Percentiles rank a stretch among this genome's conserved stretches.
These are phyloP conservation scores for Tipula vernalis DNA, from an alignment of 2,888 invertebrate species.

Conservation along the genomic window DNA sequence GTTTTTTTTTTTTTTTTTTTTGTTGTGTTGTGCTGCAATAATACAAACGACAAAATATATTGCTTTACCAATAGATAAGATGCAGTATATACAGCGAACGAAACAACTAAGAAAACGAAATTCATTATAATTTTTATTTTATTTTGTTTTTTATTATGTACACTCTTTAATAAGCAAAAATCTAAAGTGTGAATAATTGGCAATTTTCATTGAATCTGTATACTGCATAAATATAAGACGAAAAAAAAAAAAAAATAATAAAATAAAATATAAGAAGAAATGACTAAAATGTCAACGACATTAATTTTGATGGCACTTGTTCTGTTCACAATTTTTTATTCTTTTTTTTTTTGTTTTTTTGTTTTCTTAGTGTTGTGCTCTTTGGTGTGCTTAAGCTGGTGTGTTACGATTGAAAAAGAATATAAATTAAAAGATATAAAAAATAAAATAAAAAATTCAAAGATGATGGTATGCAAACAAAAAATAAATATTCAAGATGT, in stretches of 20 bases:
- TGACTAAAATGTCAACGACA: conserved; percentile 9
- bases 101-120: neutral
- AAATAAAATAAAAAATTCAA: neutral
- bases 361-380: neutral
- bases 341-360: neutral
- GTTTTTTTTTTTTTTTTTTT: too few relatives aligned
- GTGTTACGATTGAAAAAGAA: conserved; percentile 7
- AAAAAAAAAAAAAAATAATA: neutral
- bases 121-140: neutral
- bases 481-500: conserved; percentile 4
- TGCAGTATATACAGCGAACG: neutral
- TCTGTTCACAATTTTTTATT: neutral
- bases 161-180: neutral
- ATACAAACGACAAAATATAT: neutral
- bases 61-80: neutral
- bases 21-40: neutral
- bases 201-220: neutral
- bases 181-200: conserved; percentile 8
- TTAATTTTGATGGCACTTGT: conserved; percentile 10
- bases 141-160: neutral
- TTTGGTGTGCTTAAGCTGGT: neutral
- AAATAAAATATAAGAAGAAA: neutral
- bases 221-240: neutral
- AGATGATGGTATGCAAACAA: conserved; percentile 9
- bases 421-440: conserved; percentile 7